Percentiles rank a stretch among this genome's conserved stretches.
Evolutionary conservation across 2,113 vertebrate species (phyloP).

Genomic region (Illadopsis cleaveri): DNA sequence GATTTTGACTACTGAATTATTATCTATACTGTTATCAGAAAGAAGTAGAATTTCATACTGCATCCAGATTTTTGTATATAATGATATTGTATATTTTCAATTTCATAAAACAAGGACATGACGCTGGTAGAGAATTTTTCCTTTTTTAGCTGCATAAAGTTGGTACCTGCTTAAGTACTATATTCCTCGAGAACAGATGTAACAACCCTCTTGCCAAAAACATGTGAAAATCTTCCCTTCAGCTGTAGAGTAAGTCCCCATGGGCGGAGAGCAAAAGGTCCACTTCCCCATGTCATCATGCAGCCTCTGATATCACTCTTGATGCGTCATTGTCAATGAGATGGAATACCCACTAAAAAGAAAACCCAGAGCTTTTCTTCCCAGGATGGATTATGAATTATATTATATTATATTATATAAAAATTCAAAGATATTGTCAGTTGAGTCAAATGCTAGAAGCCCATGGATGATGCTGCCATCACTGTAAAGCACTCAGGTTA

Average conservation of each 20-base stretch:
- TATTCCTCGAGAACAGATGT: neutral
- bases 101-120: neutral
- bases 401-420: neutral
- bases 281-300: neutral
- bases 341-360: neutral
- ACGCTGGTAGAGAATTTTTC: neutral
- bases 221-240: neutral
- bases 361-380: neutral
- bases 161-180: neutral
- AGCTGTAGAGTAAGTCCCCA: neutral
- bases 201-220: neutral
- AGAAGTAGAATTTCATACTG: neutral
- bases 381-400: accelerated
- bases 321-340: neutral
- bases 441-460: neutral
- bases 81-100: neutral
- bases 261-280: neutral
- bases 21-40: neutral
- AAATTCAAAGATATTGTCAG: neutral
- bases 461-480: neutral
- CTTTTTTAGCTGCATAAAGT: accelerated
- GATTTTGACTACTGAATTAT: conserved; percentile 2
- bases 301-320: neutral
- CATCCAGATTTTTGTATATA: neutral
- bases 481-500: neutral